A percentile compares a stretch with the other conserved stretches of the same genome.
Evolutionary conservation across 1,140 invertebrate genomes (phyloP).

Genomic region (Triops cancriformis): DNA sequence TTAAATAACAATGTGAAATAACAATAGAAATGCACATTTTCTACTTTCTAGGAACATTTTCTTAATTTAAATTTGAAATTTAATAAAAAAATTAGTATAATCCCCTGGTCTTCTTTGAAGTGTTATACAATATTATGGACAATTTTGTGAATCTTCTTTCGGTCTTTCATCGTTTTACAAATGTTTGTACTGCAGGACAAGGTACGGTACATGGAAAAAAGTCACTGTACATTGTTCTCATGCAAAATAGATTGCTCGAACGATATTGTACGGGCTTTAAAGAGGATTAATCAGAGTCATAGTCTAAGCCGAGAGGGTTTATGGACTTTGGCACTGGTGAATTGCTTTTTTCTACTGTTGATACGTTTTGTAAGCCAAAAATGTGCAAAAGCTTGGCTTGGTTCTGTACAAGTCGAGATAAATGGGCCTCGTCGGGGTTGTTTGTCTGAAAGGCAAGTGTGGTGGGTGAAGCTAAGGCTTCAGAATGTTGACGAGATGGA

Average conservation of each 20-base stretch:
- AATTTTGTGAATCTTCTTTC: too few species aligned
- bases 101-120: too few species aligned
- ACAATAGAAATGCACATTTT: too few species aligned
- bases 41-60: too few species aligned
- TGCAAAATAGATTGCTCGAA: neutral
- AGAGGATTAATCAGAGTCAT: neutral
- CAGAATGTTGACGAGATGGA: neutral
- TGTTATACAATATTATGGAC: too few species aligned
- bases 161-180: too few species aligned
- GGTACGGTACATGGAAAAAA: too few species aligned
- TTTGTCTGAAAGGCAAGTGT: neutral
- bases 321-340: neutral
- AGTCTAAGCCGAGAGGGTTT: neutral
- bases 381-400: neutral
- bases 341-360: neutral
- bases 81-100: too few species aligned
- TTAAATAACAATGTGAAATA: too few species aligned
- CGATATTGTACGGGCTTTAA: neutral
- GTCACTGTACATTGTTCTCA: neutral
- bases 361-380: neutral
- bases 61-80: too few species aligned
- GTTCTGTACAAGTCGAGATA: neutral
- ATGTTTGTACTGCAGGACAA: too few species aligned
- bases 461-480: neutral
- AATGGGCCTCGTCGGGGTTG: neutral